Conservation (phyloP, 2,888 invertebrate genomes). For the Dicyrtoma fusca region DNA sequence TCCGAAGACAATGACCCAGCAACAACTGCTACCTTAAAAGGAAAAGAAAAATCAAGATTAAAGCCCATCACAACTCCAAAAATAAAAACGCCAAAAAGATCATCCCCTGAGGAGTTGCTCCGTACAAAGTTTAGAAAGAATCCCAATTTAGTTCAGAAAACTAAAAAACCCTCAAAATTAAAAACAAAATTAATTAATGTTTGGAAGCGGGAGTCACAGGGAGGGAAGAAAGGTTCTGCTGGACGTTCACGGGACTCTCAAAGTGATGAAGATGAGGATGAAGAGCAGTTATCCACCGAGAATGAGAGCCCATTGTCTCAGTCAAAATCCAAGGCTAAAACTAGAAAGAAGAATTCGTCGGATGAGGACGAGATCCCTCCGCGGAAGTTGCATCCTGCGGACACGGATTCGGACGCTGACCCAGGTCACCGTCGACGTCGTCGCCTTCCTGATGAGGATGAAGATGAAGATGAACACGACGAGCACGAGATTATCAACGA, state of each 20-base stretch:
- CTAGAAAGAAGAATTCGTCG: too few species aligned
- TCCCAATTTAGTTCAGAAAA: slow-evolving; percentile 9
- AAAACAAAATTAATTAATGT: slow-evolving; percentile 24
- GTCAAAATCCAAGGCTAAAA: too few species aligned
- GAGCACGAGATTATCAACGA: not conserved
- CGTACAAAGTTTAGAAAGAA: slow-evolving; percentile 17
- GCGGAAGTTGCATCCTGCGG: too few species aligned
- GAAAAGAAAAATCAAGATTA: too few species aligned
- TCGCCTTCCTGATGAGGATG: not conserved
- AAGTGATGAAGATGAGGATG: not conserved
- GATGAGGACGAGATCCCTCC: too few species aligned
- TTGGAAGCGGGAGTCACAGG: slow-evolving; percentile 16
- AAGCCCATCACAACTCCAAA: too few species aligned
- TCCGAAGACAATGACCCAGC: slow-evolving; percentile 2
- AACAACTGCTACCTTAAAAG: not conserved
- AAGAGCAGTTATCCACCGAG: too few species aligned
- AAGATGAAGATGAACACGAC: not conserved
- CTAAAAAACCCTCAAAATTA: not conserved
- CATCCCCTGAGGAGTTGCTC: slow-evolving; percentile 9
- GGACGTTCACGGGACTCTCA: slow-evolving; percentile 1
- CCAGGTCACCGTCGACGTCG: too few species aligned
- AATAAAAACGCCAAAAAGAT: not conserved
- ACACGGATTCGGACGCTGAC: too few species aligned
- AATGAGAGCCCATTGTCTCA: too few species aligned
- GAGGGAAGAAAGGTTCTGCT: slow-evolving; percentile 4